Base-by-base conservation (phyloP, 2,888 invertebrate species). In the Orthosia incerta region DNA sequence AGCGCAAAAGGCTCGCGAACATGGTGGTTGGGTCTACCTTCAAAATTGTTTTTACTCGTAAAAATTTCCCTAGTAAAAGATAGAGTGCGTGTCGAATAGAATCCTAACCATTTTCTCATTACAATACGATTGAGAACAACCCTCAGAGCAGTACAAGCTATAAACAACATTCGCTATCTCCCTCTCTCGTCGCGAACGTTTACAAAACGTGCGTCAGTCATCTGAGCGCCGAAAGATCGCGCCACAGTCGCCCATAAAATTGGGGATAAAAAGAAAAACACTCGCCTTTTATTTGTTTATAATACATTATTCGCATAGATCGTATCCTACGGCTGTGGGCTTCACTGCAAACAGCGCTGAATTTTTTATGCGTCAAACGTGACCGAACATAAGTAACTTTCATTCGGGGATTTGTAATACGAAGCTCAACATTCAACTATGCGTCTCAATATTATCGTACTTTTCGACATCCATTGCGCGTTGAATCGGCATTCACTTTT, bases 321-420 rank as follows among this genome's bases (percentile, higher is more conserved):
- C 80, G 81, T 85, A 87, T 88, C 88, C 81, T 77, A 73, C 78
- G 85, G 83, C 81, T 77, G 74, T 79, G 85, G 83, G 82, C 80
- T 74, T 85, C 86, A 68, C 63, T 70, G 84, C 86, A 90, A 91
- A 91, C 90, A 90, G 82, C 86, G 82, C 79, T 69, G 86, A 83
- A 86, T 88, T 91, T 91, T 91, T 91, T 90, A 91, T 89, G 88
- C 83, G 86, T 84, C 67, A 84, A 83, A 88, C 92, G 92, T 92
- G 92, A 88, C 83, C 80, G 56, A 72, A 89, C 92, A 91, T 92
- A 92, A 91, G 88, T 86, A 79, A 88, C 84, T 86, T 84, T 86
- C 87, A 86, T 89, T 89, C 86, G 46, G 50, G 46, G 23, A n/a
- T 83, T 55, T 57, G 23, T 69, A 89, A 85, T 71, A 74, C 62